Conservation (phyloP, 2,113 vertebrate species). For the Pterophyllum scalare region DNA sequence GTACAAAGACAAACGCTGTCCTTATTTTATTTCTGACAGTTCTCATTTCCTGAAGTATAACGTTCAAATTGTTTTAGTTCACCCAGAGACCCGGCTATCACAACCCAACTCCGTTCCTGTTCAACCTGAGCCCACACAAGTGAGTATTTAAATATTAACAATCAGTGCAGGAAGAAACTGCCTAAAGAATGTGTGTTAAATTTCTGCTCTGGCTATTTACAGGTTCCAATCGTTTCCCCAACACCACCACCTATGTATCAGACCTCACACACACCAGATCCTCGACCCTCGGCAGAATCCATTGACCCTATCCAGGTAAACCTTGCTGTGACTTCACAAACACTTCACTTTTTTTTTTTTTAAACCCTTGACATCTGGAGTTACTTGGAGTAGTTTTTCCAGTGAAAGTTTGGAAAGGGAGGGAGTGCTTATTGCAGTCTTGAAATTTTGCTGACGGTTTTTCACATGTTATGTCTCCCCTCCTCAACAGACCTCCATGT, state of each 20-base stretch:
- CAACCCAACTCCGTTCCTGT: slow-evolving; percentile 90
- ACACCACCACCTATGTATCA: slow-evolving; percentile 91
- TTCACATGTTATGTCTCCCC: slow-evolving; percentile 19
- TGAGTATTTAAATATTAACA: slow-evolving; percentile 66
- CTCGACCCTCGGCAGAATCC: slow-evolving; percentile 87
- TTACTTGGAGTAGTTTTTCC: neutral
- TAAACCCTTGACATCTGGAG: neutral
- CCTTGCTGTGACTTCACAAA: neutral
- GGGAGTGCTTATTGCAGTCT: neutral
- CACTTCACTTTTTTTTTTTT: neutral
- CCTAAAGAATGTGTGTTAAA: neutral
- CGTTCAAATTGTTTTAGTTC: slow-evolving; percentile 79
- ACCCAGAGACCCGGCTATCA: slow-evolving; percentile 89
- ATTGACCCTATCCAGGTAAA: slow-evolving; percentile 93
- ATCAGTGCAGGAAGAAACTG: neutral
- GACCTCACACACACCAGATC: slow-evolving; percentile 88
- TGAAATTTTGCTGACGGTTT: neutral
- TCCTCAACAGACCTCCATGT: slow-evolving; percentile 88
- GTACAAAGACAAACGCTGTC: neutral
- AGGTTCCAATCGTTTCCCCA: slow-evolving; percentile 91
- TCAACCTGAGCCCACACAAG: slow-evolving; percentile 93
- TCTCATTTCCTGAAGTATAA: slow-evolving; percentile 3
- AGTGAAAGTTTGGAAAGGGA: neutral
- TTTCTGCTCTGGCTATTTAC: neutral
- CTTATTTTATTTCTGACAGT: neutral